phyloP scores from a whole-genome alignment of 2,888 invertebrate genomes.

The Cinara cedri region DNA sequence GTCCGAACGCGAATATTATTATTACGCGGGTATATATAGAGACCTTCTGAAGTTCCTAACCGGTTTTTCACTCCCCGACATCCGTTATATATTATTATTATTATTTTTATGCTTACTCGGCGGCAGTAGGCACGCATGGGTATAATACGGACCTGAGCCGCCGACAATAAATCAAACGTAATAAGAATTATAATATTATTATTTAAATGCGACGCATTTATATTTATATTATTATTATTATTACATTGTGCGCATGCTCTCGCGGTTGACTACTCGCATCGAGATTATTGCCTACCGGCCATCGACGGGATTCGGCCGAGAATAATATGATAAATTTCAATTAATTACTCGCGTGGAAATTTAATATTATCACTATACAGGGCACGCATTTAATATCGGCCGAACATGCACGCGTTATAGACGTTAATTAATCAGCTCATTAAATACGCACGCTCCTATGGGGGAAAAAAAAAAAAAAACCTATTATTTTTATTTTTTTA shows the following conservation, averaged over 20 bases:
- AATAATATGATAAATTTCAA: slow-evolving; percentile 12
- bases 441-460: not conserved
- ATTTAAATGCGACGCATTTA: slow-evolving; percentile 9
- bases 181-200: slow-evolving; percentile 23
- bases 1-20: too few relatives aligned
- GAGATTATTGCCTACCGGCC: not conserved
- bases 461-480: too few relatives aligned
- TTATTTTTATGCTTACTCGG: not conserved
- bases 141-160: not conserved
- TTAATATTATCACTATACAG: too few relatives aligned
- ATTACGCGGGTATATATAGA: too few relatives aligned
- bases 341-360: not conserved
- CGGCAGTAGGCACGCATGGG: too few relatives aligned
- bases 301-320: not conserved
- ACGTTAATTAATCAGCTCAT: not conserved
- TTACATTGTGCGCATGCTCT: not conserved
- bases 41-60: too few relatives aligned
- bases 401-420: not conserved
- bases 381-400: not conserved
- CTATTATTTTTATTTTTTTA: too few relatives aligned
- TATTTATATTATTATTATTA: not conserved
- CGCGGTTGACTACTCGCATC: not conserved
- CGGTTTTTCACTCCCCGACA: too few relatives aligned
- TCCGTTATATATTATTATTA: not conserved
- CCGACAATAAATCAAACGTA: slow-evolving; percentile 20